Evolutionary conservation across 2,888 invertebrate species (phyloP).

Genomic region (Rhogogaster chlorosoma): DNA sequence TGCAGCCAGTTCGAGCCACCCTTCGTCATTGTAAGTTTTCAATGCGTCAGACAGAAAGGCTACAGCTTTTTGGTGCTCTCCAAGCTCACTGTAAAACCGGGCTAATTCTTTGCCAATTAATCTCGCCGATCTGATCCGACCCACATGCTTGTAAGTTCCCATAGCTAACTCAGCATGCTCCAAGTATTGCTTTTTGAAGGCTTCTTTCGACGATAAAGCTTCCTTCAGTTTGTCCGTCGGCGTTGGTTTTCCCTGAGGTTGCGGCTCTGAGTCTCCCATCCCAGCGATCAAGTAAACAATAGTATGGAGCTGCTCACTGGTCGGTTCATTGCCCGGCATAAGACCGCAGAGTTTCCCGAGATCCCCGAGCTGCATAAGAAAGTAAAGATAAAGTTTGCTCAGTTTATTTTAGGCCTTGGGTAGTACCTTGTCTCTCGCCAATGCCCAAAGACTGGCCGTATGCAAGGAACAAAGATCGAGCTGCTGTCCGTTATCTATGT

Average conservation of each 20-base stretch:
- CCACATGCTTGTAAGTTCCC: conserved; percentile 97
- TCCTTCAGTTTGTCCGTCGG: conserved; percentile 93
- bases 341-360: conserved; percentile 95
- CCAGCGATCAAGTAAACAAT: conserved; percentile 95
- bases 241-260: conserved; percentile 77
- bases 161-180: conserved; percentile 96
- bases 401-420: neutral
- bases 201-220: conserved; percentile 92
- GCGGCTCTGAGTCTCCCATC: conserved; percentile 87
- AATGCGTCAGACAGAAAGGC: conserved; percentile 93
- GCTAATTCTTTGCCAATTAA: conserved; percentile 94
- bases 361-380: conserved; percentile 84
- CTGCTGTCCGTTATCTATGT: conserved; percentile 82
- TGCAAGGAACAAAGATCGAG: conserved; percentile 88
- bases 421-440: conserved; percentile 90
- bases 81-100: conserved; percentile 92
- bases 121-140: conserved; percentile 88
- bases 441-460: conserved; percentile 92
- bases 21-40: conserved; percentile 92
- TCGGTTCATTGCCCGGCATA: conserved; percentile 89
- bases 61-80: conserved; percentile 93
- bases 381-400: neutral
- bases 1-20: conserved; percentile 91
- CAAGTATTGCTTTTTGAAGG: conserved; percentile 94
- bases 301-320: conserved; percentile 93